Percentiles rank a stretch among this genome's conserved stretches.
phyloP scores from a whole-genome alignment of 2,888 invertebrate species.

The Athripsodes cinereus region DNA sequence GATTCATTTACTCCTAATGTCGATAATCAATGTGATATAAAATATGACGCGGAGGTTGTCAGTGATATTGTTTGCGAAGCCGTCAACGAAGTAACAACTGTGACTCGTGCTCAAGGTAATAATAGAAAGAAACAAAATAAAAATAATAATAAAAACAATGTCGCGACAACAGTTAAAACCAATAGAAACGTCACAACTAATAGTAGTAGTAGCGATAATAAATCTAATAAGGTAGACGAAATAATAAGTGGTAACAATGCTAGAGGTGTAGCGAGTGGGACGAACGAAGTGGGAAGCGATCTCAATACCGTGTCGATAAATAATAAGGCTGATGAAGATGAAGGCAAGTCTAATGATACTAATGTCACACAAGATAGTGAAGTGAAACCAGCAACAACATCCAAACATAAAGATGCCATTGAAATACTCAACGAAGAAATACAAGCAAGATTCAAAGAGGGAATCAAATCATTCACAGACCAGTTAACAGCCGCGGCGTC shows the following conservation, averaged over 20 bases:
- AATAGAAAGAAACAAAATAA: conserved; percentile 24
- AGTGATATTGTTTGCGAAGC: conserved; percentile 13
- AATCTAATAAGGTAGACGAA: conserved; percentile 20
- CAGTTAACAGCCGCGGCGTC: conserved; percentile 24
- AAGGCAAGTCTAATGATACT: conserved; percentile 5
- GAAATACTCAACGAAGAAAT: conserved; percentile 27
- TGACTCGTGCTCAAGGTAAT: conserved; percentile 10
- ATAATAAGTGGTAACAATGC: neutral
- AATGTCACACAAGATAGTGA: conserved; percentile 7
- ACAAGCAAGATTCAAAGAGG: conserved; percentile 29
- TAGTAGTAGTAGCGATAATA: conserved; percentile 19
- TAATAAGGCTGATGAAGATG: conserved; percentile 46
- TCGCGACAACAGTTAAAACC: conserved; percentile 4
- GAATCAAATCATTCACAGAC: conserved; percentile 25
- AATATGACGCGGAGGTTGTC: neutral
- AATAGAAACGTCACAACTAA: conserved; percentile 6
- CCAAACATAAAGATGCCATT: conserved; percentile 25
- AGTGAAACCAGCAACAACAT: conserved; percentile 10
- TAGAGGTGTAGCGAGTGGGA: neutral
- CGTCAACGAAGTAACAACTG: conserved; percentile 8
- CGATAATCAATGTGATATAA: conserved; percentile 13
- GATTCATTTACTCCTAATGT: neutral
- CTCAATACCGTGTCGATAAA: conserved; percentile 29
- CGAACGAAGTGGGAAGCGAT: conserved; percentile 3
- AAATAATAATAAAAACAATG: conserved; percentile 16